A percentile compares a stretch with the other conserved stretches of the same genome.
Evolutionary conservation across 2,888 invertebrate species (phyloP).

Genomic region (Thymelicus sylvestris): DNA sequence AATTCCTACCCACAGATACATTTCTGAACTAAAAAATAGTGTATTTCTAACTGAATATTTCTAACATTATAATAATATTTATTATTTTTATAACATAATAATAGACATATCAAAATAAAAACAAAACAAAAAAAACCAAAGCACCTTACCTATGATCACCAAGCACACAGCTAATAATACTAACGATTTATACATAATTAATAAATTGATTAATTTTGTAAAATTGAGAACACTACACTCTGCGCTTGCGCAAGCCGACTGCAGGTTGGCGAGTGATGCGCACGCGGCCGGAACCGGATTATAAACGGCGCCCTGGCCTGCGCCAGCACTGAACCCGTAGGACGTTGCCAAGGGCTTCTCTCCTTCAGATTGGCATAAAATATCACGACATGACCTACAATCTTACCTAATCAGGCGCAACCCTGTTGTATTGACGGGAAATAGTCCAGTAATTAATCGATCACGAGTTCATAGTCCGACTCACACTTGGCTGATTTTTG

Average conservation of each 20-base stretch:
- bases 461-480: too few species aligned
- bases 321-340: constrained; percentile 20
- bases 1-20: too few species aligned
- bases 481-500: too few species aligned
- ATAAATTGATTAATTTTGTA: constrained; percentile 14
- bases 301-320: constrained; percentile 57
- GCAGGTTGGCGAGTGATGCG: constrained; percentile 73
- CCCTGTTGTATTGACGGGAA: too few species aligned
- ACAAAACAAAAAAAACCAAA: background rate
- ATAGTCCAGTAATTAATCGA: too few species aligned
- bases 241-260: constrained; percentile 57
- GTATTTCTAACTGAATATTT: too few species aligned
- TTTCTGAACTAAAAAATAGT: too few species aligned
- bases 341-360: constrained; percentile 22
- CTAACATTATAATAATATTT: too few species aligned
- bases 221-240: constrained; percentile 47
- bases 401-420: too few species aligned
- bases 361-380: constrained; percentile 16
- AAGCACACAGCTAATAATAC: constrained; percentile 68
- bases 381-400: background rate
- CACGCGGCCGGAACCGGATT: constrained; percentile 68
- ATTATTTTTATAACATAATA: too few species aligned
- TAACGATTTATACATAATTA: constrained; percentile 69
- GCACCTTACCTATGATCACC: constrained; percentile 64
- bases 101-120: background rate